phyloP scores from a whole-genome alignment of 2,888 invertebrate species.

The Strigamia transsilvanica region DNA sequence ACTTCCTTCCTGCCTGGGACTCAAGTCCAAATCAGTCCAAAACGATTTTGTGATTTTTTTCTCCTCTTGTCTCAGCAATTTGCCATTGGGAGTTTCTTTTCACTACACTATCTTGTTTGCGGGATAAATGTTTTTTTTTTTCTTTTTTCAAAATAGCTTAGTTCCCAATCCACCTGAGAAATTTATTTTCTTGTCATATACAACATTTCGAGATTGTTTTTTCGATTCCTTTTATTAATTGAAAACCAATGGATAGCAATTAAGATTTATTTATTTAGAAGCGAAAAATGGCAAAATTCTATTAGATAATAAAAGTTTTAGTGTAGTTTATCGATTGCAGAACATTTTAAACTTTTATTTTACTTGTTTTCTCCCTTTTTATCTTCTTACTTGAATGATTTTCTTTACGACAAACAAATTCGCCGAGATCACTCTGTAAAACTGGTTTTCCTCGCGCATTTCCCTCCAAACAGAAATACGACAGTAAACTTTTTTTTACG shows the following conservation, averaged over 20 bases:
- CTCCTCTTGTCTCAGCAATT: neutral
- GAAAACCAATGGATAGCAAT: neutral
- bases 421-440: slow-evolving; percentile 20
- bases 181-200: neutral
- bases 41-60: slow-evolving; percentile 35
- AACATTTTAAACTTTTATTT: slow-evolving; percentile 18
- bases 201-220: neutral
- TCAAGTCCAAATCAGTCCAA: slow-evolving; percentile 34
- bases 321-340: neutral
- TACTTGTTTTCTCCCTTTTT: neutral
- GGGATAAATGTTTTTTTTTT: slow-evolving; percentile 14
- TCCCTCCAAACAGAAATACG: slow-evolving; percentile 26
- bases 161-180: neutral
- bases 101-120: slow-evolving; percentile 25
- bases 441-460: slow-evolving; percentile 26
- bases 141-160: neutral
- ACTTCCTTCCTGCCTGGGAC: neutral
- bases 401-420: slow-evolving; percentile 30
- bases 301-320: neutral
- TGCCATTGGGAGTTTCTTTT: slow-evolving; percentile 40
- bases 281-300: neutral
- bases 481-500: slow-evolving; percentile 29
- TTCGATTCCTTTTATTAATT: neutral
- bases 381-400: slow-evolving; percentile 18
- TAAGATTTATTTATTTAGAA: too few species aligned